Percentiles rank a stretch among this genome's conserved stretches.
phyloP scores from a whole-genome alignment of 2,888 invertebrate genomes.

The Scrobipalpa costella region DNA sequence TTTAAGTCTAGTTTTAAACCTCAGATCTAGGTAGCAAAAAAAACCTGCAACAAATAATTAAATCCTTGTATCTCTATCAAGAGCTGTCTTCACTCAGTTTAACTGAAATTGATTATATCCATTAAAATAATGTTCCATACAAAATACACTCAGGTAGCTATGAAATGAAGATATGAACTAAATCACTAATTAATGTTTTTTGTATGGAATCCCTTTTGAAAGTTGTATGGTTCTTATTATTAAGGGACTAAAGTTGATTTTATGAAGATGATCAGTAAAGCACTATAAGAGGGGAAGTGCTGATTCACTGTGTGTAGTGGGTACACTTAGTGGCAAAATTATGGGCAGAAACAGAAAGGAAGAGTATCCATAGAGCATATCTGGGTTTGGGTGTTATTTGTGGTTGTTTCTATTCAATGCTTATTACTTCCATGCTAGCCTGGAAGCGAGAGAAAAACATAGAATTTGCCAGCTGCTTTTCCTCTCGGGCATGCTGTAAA shows the following conservation, averaged over 20 bases:
- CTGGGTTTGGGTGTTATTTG: too few species aligned
- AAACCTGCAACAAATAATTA: slow-evolving; percentile 5
- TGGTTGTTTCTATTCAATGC: too few species aligned
- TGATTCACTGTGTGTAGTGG: slow-evolving; percentile 24
- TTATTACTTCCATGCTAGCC: too few species aligned
- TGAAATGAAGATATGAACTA: slow-evolving; percentile 17
- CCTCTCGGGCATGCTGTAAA: too few species aligned
- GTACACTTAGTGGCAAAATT: slow-evolving; percentile 25
- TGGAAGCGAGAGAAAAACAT: too few species aligned
- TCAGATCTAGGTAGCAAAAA: not conserved
- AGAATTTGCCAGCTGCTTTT: too few species aligned
- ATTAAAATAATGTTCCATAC: slow-evolving; percentile 25
- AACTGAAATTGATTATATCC: slow-evolving; percentile 21
- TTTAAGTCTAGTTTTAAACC: too few species aligned
- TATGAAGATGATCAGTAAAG: not conserved
- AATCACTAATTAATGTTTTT: slow-evolving; percentile 28
- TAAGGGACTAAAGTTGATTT: not conserved
- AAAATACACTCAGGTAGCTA: slow-evolving; percentile 29
- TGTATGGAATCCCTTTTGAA: not conserved
- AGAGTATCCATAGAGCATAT: too few species aligned
- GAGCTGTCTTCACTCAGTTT: slow-evolving; percentile 15
- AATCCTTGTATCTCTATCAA: slow-evolving; percentile 18
- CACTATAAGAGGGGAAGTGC: not conserved
- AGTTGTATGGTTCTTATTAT: not conserved
- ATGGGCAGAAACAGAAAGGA: too few species aligned